phyloP scores from a whole-genome alignment of 2,797 vertebrate species.

The Halcyon chelicuti region DNA sequence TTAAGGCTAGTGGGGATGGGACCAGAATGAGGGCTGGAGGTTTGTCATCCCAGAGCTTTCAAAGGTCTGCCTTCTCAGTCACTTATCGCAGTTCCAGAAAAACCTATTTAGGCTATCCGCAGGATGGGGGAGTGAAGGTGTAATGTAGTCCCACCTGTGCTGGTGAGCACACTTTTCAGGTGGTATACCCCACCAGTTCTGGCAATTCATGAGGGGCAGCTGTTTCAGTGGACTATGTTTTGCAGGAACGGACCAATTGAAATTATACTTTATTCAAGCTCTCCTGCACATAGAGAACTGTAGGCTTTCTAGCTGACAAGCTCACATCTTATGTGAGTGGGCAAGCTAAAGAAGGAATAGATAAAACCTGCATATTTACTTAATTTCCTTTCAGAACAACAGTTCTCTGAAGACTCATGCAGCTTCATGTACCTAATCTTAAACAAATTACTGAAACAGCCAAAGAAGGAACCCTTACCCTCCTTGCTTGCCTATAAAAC shows the following conservation, averaged over 20 bases:
- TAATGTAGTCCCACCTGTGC: neutral
- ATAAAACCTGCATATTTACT: neutral
- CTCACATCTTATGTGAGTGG: neutral
- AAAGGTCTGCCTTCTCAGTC: neutral
- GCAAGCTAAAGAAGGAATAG: neutral
- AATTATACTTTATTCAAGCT: neutral
- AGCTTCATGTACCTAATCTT: neutral
- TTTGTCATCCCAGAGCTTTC: neutral
- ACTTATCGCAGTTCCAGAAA: neutral
- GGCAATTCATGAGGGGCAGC: neutral
- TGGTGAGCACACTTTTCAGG: neutral
- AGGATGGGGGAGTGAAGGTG: neutral
- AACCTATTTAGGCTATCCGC: neutral
- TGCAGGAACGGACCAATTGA: neutral
- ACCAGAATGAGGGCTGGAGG: neutral
- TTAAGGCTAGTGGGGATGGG: neutral
- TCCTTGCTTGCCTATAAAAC: neutral
- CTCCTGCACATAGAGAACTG: neutral
- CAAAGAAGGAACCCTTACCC: neutral
- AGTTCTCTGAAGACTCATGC: neutral
- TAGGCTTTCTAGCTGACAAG: neutral
- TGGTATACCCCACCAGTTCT: neutral
- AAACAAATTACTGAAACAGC: neutral
- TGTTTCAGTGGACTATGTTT: neutral
- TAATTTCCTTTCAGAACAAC: neutral